Percentiles rank a stretch among this genome's conserved stretches.
Conservation (phyloP, 2,888 invertebrate genomes). For the Apamea monoglypha region DNA sequence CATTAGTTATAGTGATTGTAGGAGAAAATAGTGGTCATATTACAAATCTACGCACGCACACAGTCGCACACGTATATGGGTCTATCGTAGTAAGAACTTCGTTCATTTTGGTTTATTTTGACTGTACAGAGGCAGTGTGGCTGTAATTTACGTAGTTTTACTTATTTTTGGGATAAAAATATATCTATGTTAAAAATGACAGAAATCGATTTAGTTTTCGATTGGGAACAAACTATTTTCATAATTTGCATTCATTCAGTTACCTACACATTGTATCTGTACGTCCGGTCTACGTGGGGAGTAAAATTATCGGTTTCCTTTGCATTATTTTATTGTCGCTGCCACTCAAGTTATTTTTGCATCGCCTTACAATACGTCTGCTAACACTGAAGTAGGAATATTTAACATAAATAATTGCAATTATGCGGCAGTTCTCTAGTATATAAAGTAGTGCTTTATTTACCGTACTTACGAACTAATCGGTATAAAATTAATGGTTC, state of each 20-base stretch:
- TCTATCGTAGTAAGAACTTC: background rate
- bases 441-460: conserved; percentile 12
- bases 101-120: background rate
- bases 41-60: too few relatives aligned
- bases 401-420: conserved; percentile 39
- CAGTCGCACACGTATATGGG: too few relatives aligned
- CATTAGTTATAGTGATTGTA: background rate
- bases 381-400: background rate
- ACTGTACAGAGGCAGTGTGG: background rate
- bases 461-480: background rate
- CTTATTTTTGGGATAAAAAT: background rate
- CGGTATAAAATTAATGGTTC: conserved; percentile 4
- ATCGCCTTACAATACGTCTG: background rate
- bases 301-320: conserved; percentile 23
- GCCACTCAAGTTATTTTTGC: conserved; percentile 28
- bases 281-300: background rate
- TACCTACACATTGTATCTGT: background rate
- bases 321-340: too few relatives aligned
- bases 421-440: conserved; percentile 1
- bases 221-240: background rate
- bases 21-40: background rate
- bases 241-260: background rate
- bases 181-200: too few relatives aligned
- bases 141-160: background rate
- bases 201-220: background rate